phyloP scores from a whole-genome alignment of 2,888 invertebrate species.

The Lasioglossum calceatum region DNA sequence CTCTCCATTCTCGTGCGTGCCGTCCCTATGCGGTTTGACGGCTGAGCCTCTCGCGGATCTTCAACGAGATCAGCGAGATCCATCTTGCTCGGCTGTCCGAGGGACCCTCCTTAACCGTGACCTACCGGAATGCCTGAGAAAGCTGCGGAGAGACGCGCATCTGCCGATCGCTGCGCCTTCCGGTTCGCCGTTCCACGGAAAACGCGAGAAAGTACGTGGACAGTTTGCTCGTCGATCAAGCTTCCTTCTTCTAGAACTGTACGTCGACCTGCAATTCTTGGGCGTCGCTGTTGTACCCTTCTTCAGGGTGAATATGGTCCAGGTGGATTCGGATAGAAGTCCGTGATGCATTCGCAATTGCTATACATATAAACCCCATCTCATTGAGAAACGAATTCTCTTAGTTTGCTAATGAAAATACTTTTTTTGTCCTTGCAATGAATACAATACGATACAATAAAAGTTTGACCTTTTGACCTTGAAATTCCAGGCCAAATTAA shows the following conservation, averaged over 20 bases:
- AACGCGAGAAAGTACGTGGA: background rate
- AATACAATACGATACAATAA: too few species aligned
- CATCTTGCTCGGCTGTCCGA: conserved; percentile 45
- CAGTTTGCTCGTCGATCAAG: background rate
- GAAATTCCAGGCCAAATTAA: too few species aligned
- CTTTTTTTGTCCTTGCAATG: too few species aligned
- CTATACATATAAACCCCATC: too few species aligned
- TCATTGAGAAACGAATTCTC: too few species aligned
- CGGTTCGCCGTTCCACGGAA: conserved; percentile 49
- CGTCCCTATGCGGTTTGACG: conserved; percentile 60
- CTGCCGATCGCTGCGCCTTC: conserved; percentile 57
- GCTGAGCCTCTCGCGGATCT: conserved; percentile 60
- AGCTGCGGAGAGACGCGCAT: conserved; percentile 42
- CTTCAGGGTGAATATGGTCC: background rate
- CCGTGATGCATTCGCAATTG: too few species aligned
- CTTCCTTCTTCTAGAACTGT: background rate
- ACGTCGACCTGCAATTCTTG: background rate
- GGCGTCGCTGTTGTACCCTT: background rate
- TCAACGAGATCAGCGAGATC: conserved; percentile 69
- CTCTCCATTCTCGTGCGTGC: conserved; percentile 51
- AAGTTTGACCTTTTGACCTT: too few species aligned
- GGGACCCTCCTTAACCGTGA: conserved; percentile 64
- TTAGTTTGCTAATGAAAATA: too few species aligned
- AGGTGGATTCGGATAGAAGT: background rate
- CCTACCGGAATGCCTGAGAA: conserved; percentile 72